Evolutionary conservation across 2,888 invertebrate genomes (phyloP).

Genomic region (Drosophila hamatofila): DNA sequence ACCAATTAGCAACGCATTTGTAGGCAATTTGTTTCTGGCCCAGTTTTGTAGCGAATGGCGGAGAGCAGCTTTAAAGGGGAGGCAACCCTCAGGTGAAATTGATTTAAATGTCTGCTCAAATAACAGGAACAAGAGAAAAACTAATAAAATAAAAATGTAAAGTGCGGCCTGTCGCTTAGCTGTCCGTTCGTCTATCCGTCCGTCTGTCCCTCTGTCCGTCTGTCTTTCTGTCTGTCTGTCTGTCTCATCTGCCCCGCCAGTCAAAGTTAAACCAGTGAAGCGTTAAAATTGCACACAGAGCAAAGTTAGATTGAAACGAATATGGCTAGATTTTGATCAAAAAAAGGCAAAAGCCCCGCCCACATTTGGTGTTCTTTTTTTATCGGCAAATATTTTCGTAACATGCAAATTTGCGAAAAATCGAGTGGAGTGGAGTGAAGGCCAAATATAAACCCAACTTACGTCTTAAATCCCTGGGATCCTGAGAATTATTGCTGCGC

Average conservation of each 20-base stretch:
- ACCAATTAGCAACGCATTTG: constrained; percentile 76
- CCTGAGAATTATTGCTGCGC: constrained; percentile 85
- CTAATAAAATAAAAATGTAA: constrained; percentile 61
- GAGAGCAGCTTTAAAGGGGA: constrained; percentile 28
- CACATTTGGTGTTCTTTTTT: constrained; percentile 22
- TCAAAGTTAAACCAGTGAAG: constrained; percentile 81
- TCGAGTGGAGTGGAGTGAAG: constrained; percentile 8
- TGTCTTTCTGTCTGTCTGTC: not conserved
- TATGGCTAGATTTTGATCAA: constrained; percentile 75
- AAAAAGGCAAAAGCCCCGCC: constrained; percentile 38
- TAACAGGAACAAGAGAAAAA: constrained; percentile 58
- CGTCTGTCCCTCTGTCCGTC: constrained; percentile 4
- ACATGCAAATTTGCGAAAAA: constrained; percentile 25
- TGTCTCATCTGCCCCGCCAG: constrained; percentile 53
- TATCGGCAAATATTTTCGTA: constrained; percentile 12
- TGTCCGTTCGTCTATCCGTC: not conserved
- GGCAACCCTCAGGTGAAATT: constrained; percentile 68
- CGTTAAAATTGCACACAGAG: constrained; percentile 80
- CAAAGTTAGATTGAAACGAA: constrained; percentile 75
- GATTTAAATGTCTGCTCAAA: constrained; percentile 35
- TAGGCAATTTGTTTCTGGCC: constrained; percentile 65
- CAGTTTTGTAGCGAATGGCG: constrained; percentile 27
- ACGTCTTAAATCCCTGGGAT: constrained; percentile 87
- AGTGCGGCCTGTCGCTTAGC: constrained; percentile 27
- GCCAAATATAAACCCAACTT: constrained; percentile 83